phyloP scores from a whole-genome alignment of 2,888 invertebrate species.

The Pyrrhia umbra region DNA sequence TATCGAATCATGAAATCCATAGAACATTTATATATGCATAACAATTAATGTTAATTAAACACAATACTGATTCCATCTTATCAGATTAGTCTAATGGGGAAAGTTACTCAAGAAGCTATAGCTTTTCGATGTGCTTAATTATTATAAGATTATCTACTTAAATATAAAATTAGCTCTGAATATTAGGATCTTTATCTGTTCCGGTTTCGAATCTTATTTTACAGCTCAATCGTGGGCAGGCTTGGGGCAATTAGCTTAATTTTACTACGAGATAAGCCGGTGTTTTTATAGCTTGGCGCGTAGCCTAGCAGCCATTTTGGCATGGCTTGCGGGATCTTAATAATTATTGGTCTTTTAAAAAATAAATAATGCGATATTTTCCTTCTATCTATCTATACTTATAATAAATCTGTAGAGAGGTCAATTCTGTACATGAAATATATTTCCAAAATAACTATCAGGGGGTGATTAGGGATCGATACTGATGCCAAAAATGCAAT shows the following conservation, averaged over 20 bases:
- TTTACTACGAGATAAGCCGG: constrained; percentile 18
- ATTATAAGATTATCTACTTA: constrained; percentile 25
- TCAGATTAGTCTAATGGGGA: not conserved
- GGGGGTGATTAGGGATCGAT: too few relatives aligned
- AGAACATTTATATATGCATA: not conserved
- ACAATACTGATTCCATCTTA: not conserved
- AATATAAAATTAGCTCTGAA: constrained; percentile 21
- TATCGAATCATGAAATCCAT: not conserved
- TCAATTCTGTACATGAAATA: too few relatives aligned
- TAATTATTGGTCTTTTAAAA: not conserved
- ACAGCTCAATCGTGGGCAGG: constrained; percentile 23
- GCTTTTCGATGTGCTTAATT: constrained; percentile 5
- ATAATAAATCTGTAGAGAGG: too few relatives aligned
- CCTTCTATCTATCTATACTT: too few relatives aligned
- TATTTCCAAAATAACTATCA: too few relatives aligned
- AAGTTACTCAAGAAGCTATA: not conserved
- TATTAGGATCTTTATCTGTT: constrained; percentile 29
- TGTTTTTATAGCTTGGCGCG: constrained; percentile 18
- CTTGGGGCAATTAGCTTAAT: constrained; percentile 30
- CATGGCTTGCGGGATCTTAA: constrained; percentile 2
- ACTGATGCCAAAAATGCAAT: too few relatives aligned
- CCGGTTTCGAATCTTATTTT: constrained; percentile 1
- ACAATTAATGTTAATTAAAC: not conserved
- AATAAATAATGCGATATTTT: not conserved
- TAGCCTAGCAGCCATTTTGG: constrained; percentile 19